Evolutionary conservation across 2,888 invertebrate species (phyloP), one percentile per base, ranked within the genome.

Genomic region (Drosophila helvetica): DNA sequence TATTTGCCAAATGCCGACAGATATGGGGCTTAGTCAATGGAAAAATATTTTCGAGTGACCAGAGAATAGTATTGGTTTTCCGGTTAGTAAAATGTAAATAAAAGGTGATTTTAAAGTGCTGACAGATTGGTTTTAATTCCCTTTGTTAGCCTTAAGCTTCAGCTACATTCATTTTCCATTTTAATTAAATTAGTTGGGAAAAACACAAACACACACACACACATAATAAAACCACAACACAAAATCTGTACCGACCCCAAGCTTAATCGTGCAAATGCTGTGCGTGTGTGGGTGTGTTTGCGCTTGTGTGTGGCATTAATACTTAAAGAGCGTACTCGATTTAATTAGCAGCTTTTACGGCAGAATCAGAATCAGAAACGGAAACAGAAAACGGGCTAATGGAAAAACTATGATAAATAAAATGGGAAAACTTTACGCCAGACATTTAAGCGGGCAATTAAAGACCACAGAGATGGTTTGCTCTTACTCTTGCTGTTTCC

Each of bases 281-380:
- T n/a, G 15, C 6, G 33, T 33, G 33, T 15, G 33, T 33, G 15
- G 15, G 4, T 4, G 33, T 38, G 12, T 12, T 1, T 12, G 33
- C 12, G 5, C 12, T 12, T 33, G 33, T 15, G 52, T 64, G 17
- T 58, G 45, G 47, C 64, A 87, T 79, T 81, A 75, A 75, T 77
- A 64, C 79, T 80, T 72, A 66, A 81, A 78, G 55, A 70, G 53
- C 62, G 51, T 51, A 67, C 64, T 59, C 53, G 77, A 77, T 82
- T 87, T 77, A 82, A 81, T 85, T 81, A 85, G 66, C 72, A 68
- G 50, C 48, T 42, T 7, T 71, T 54, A 38, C 15, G 53, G 22
- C 30, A 38, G 52, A 25, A 38, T 9, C 30, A 30, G 9, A 30
- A 30, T 15, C 38, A n/a, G 38, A 30, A 57, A 53, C 51, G 19